phyloP scores from a whole-genome alignment of 2,888 invertebrate species.

The Acleris laterana region DNA sequence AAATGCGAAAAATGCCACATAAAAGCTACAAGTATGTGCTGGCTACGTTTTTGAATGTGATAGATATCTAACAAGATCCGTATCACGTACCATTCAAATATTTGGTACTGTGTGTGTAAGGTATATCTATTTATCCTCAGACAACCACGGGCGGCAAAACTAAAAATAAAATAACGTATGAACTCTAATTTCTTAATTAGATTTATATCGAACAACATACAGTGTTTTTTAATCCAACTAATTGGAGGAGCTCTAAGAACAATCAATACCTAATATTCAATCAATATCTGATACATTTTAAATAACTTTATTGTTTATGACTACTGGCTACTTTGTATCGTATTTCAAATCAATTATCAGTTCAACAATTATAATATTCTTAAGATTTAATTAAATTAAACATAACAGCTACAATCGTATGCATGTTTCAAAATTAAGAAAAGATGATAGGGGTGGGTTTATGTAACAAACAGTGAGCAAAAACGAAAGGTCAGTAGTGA shows the following conservation, averaged over 20 bases:
- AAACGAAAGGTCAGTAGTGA: slow-evolving; percentile 48
- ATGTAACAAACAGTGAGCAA: slow-evolving; percentile 50
- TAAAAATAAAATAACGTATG: slow-evolving; percentile 68
- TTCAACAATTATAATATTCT: slow-evolving; percentile 11
- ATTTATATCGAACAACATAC: slow-evolving; percentile 11
- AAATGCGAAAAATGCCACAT: slow-evolving; percentile 5
- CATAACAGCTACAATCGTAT: slow-evolving; percentile 25
- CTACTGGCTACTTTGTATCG: slow-evolving; percentile 21
- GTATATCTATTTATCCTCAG: slow-evolving; percentile 59
- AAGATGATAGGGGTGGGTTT: slow-evolving; percentile 75
- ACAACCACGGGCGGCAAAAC: slow-evolving; percentile 79
- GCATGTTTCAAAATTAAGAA: slow-evolving; percentile 40
- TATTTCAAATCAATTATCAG: slow-evolving; percentile 4
- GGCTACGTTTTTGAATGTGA: slow-evolving; percentile 48
- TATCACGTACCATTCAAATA: slow-evolving; percentile 58
- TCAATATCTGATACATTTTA: slow-evolving; percentile 41
- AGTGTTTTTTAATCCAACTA: not conserved
- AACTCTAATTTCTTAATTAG: slow-evolving; percentile 26
- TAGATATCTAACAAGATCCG: slow-evolving; percentile 53
- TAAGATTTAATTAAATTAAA: slow-evolving; percentile 23
- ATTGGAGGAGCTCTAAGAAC: not conserved
- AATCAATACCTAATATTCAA: no score
- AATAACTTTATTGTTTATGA: slow-evolving; percentile 40
- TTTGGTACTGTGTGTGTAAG: slow-evolving; percentile 49
- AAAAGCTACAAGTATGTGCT: slow-evolving; percentile 42